These are phyloP conservation scores for Coreoperca whiteheadi DNA, from an alignment of 2,113 vertebrate genomes.

Conservation along the genomic window DNA sequence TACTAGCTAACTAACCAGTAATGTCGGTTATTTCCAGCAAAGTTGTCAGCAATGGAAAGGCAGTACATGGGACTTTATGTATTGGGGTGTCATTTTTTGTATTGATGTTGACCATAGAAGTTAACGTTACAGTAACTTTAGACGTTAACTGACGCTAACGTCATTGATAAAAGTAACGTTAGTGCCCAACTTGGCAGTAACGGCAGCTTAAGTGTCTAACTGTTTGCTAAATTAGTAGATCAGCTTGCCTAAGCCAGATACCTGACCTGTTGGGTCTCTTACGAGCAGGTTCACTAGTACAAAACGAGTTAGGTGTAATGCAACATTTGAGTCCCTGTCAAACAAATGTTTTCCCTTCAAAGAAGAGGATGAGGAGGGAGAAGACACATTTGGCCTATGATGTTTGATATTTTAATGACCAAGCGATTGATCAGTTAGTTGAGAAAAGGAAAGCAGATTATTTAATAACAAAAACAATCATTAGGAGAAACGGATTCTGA, in stretches of 20 bases:
- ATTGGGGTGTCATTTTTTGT: background rate
- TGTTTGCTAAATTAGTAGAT: background rate
- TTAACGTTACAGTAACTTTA: background rate
- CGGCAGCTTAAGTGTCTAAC: background rate
- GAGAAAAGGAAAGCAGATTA: background rate
- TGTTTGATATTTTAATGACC: background rate
- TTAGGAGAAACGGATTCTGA: background rate
- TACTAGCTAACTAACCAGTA: background rate
- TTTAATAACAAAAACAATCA: too few species aligned
- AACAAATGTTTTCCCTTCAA: conserved; percentile 1
- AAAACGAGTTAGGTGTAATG: background rate
- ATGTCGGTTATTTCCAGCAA: background rate
- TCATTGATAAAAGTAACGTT: background rate
- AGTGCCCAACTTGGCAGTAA: background rate
- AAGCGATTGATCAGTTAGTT: background rate
- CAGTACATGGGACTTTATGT: background rate
- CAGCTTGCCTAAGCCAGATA: too few species aligned
- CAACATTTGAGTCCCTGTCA: background rate
- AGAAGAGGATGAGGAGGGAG: background rate
- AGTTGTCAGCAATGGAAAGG: background rate
- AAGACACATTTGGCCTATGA: background rate
- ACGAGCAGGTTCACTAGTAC: background rate
- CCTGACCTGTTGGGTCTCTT: background rate
- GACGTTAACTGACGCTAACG: background rate
- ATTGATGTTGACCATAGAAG: background rate